Conservation (phyloP, 2,113 vertebrate genomes). For the Bothrops jararaca region DNA sequence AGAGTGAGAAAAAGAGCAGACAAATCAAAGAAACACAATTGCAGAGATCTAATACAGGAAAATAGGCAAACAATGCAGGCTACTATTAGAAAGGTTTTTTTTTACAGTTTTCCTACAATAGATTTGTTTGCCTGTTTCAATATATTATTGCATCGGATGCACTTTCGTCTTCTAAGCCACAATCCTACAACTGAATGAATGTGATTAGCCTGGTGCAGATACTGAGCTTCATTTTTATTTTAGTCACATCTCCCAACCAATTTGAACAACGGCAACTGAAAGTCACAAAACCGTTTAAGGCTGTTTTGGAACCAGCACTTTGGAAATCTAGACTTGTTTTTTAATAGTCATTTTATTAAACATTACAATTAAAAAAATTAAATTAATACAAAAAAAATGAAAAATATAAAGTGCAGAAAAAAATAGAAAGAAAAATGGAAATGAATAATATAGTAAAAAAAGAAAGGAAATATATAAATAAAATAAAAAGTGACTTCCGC, state of each 20-base stretch:
- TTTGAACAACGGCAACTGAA: slow-evolving; percentile 30
- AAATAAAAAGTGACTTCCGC: too few species aligned
- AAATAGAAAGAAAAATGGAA: too few species aligned
- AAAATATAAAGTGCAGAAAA: too few species aligned
- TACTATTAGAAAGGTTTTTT: slow-evolving; percentile 7
- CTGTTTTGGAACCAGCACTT: slow-evolving; percentile 9
- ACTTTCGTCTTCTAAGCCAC: neutral
- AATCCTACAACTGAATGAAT: slow-evolving; percentile 7
- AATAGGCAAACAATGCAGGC: slow-evolving; percentile 2
- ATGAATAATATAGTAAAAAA: too few species aligned
- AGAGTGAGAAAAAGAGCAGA: neutral
- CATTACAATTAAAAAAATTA: too few species aligned
- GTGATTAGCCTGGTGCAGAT: slow-evolving; percentile 32
- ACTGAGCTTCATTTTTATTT: slow-evolving; percentile 45
- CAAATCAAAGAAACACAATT: slow-evolving; percentile 19
- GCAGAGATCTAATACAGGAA: neutral
- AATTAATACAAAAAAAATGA: too few species aligned
- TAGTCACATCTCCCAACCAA: neutral
- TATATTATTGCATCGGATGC: slow-evolving; percentile 5
- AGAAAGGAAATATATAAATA: too few species aligned
- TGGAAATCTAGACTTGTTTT: slow-evolving; percentile 33
- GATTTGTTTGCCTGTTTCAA: neutral
- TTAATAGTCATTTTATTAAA: too few species aligned
- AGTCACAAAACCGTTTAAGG: slow-evolving; percentile 33
- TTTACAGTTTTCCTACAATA: slow-evolving; percentile 8